Base-by-base conservation (phyloP, 2,888 invertebrate species). In the Leptinotarsa tumamoca region DNA sequence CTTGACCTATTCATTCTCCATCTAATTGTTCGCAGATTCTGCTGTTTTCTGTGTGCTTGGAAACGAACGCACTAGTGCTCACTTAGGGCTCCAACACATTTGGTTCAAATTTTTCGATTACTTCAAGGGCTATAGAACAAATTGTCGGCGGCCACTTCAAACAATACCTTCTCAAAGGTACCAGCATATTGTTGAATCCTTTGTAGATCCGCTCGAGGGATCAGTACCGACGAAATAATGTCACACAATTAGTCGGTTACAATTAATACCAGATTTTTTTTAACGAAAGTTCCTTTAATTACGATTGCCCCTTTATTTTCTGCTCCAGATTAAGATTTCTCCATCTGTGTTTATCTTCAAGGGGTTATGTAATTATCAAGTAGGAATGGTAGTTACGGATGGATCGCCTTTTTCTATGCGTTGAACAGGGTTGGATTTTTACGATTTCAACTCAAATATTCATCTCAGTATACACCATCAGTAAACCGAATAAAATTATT, bases 231-330 rank as follows among this genome's bases (percentile, higher is more conserved):
- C 21, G 70, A 58, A 61, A 70, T 70, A 54, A 58, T 70, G 70
- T 70, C 49, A 70, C 43, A 43, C 70, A 73, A 71, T 75, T 75
- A 71, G 68, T 68, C 54, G 72, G 63, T 68, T 63, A 75, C 72
- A 75, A 76, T 76, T 73, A 71, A 73, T 76, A 76, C 68, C 71
- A 50, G 67, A 21, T 76, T 72, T 67, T 67, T 61, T 51, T 27
- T 70, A 43, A 50, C 63, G n/a, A 21, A 72, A 72, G 67, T 73
- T 71, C 76, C 68, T 73, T 73, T 71, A 71, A 76, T 76, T 71
- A 71, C 63, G 23, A 52, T 72, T 67, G 72, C 50, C 56, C 72
- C 58, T 72, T 72, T 67, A 72, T 72, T 68, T 72, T n/a, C 72
- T 52, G 67, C 50, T 54, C 21, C 50, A 61, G 72, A 72, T 72